Conservation (phyloP, 2,797 vertebrate species). For the Leptodactylus fallax region DNA sequence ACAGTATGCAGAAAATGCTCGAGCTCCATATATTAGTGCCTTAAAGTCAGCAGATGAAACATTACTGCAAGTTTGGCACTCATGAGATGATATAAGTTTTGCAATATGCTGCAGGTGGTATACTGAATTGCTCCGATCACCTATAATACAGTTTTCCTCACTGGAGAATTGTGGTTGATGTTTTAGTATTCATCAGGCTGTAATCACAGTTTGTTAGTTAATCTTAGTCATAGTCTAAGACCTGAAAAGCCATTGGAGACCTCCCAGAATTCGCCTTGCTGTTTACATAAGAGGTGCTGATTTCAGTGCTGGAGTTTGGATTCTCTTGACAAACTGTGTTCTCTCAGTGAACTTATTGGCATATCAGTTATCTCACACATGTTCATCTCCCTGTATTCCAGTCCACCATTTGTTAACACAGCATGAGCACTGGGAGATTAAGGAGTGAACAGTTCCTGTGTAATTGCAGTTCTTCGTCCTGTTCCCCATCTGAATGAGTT, state of each 20-base stretch:
- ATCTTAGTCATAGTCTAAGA: background rate
- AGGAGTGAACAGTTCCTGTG: constrained; percentile 16
- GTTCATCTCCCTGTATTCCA: too few relatives aligned
- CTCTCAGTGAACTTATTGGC: background rate
- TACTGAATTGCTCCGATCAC: background rate
- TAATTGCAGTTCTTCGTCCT: constrained; percentile 21
- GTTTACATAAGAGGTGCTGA: background rate
- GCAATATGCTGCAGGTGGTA: background rate
- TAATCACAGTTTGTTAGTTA: background rate
- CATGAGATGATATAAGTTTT: too few relatives aligned
- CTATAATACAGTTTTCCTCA: background rate
- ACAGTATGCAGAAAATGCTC: too few relatives aligned
- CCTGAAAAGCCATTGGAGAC: background rate
- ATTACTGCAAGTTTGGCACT: too few relatives aligned
- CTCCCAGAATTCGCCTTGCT: background rate
- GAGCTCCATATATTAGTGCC: background rate
- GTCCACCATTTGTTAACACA: background rate
- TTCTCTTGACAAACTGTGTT: background rate
- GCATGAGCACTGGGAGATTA: background rate
- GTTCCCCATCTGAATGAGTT: constrained; percentile 5
- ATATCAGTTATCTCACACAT: background rate
- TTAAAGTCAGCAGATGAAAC: background rate
- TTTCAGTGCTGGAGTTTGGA: background rate
- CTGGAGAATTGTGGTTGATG: background rate
- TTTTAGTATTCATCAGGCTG: background rate